Conservation (phyloP, 2,888 invertebrate species). For the Diadegma fenestrale region DNA sequence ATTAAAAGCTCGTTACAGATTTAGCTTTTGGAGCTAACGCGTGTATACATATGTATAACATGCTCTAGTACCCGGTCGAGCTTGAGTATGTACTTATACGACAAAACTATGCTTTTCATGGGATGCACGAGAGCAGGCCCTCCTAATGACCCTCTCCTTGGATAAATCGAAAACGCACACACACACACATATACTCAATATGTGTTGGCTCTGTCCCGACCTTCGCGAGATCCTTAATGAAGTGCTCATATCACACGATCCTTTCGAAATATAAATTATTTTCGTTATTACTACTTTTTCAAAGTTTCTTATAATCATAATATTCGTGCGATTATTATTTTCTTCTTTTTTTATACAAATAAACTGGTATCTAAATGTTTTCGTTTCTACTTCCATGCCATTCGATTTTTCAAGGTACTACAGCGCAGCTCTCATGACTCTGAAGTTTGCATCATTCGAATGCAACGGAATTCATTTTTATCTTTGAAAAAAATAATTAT, state of each 20-base stretch:
- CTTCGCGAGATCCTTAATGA: conserved; percentile 43
- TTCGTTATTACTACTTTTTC: neutral
- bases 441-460: too few species aligned
- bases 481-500: too few species aligned
- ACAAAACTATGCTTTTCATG: conserved; percentile 53
- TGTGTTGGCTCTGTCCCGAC: neutral
- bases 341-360: neutral
- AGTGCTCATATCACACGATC: conserved; percentile 35
- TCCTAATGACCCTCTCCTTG: conserved; percentile 61
- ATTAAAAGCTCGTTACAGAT: conserved; percentile 65
- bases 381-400: neutral
- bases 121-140: conserved; percentile 30
- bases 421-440: too few species aligned
- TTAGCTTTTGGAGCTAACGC: conserved; percentile 44
- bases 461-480: too few species aligned
- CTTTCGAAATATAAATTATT: neutral
- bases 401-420: neutral
- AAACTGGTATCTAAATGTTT: neutral
- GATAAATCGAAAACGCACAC: conserved; percentile 37
- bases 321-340: neutral
- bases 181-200: neutral
- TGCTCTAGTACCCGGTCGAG: conserved; percentile 11
- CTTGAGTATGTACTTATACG: conserved; percentile 39
- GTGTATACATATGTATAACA: neutral
- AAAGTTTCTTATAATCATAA: neutral